Base-by-base conservation (phyloP, 1,140 invertebrate genomes). In the Neodiprion fabricii region DNA sequence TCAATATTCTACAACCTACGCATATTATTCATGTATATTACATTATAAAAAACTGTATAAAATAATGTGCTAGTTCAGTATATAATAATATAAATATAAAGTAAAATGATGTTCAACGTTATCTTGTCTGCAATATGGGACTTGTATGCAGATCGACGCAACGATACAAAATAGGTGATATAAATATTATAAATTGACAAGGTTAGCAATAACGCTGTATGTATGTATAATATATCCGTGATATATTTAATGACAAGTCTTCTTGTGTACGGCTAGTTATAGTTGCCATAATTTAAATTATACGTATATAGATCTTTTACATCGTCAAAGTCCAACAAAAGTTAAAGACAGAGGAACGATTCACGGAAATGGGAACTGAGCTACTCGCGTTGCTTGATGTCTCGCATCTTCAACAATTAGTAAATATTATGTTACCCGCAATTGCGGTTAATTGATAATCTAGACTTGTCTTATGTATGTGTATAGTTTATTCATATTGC, bases 41-140 rank as follows among this genome's bases (percentile, higher is more conserved):
- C n/a, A 61, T 61, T 61, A 61, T 61, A 61, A 61, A 61, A 61
- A 61, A 61, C 53, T 61, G 53, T 61, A 61, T 61, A 61, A 61
- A 61, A 61, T 61, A 61, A 61, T 61, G 53, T 14, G 8, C 53
- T 61, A 61, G 8, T 61, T 14, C n/a, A 40, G 28, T 40, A 40
- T 40, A 40, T 40, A 40, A 40, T 61, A 61, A 14, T 5, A 14
- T 17, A 61, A 14, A 61, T 61, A 61, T 14, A 61, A 17, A 14
- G n/a, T 14, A 61, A 14, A 61, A 61, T 61, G 53, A 61, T 61
- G 11, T 61, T 61, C 5, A 61, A 61, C n/a, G n/a, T 61, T 4
- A 61, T 61, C 11, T 61, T 17, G 11, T 17, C n/a, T 17, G 11
- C 53, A 61, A 14, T 61, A 61, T 61, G n/a, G 53, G 28, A 40